Conservation (phyloP, 2,888 invertebrate genomes). For the Cryptus armator region DNA sequence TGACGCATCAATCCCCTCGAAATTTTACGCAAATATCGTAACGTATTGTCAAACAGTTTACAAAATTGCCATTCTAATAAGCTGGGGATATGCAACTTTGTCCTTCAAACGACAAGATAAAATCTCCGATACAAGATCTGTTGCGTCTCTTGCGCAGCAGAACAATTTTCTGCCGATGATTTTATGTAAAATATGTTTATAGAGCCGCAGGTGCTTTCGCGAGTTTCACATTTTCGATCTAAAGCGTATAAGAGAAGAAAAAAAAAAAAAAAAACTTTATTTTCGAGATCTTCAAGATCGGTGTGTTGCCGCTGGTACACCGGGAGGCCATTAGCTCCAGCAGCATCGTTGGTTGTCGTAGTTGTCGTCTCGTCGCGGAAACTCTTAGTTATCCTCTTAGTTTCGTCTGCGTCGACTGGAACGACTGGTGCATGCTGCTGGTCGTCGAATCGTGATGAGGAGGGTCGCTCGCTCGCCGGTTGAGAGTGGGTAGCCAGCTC, state of each 20-base stretch:
- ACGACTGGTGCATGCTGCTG: conserved; percentile 18
- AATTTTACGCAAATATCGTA: too few relatives aligned
- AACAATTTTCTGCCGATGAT: not conserved
- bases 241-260: not conserved
- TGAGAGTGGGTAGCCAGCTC: conserved; percentile 51
- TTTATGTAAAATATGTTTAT: not conserved
- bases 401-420: conserved; percentile 33
- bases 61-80: too few relatives aligned
- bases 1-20: too few relatives aligned
- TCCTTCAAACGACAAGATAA: too few relatives aligned
- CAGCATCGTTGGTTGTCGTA: conserved; percentile 51
- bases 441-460: conserved; percentile 63
- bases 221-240: not conserved
- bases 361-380: conserved; percentile 50
- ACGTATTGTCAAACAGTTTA: too few relatives aligned
- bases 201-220: not conserved
- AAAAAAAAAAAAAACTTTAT: conserved; percentile 1
- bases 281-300: conserved; percentile 36
- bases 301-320: conserved; percentile 60
- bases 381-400: conserved; percentile 49
- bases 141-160: too few relatives aligned
- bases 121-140: not conserved
- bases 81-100: too few relatives aligned
- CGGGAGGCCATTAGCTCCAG: conserved; percentile 65
- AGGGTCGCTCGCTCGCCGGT: conserved; percentile 47